These are phyloP conservation scores for Apolygus lucorum DNA, from an alignment of 1,140 invertebrate species.

Conservation along the genomic window DNA sequence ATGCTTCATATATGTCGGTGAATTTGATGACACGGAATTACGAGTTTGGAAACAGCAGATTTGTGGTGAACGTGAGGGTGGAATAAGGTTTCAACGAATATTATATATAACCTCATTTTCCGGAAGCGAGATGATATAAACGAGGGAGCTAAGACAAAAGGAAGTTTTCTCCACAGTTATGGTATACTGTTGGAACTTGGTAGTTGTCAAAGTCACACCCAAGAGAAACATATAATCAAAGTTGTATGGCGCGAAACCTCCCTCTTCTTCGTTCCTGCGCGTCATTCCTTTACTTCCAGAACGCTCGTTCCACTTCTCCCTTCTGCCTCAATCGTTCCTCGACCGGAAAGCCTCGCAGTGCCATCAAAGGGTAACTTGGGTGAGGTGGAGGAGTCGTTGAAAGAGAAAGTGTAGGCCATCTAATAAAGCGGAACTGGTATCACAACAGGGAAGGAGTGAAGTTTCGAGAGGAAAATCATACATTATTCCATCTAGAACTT, in stretches of 20 bases:
- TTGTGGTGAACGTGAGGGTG: too few relatives aligned
- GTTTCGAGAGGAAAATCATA: too few relatives aligned
- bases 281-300: too few relatives aligned
- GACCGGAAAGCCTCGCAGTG: too few relatives aligned
- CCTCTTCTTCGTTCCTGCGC: too few relatives aligned
- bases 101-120: not conserved
- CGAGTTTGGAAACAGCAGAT: too few relatives aligned
- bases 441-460: not conserved
- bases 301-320: not conserved
- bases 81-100: too few relatives aligned
- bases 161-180: not conserved
- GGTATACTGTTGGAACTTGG: not conserved
- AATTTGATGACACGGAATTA: too few relatives aligned
- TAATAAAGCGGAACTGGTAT: not conserved
- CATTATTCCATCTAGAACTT: too few relatives aligned
- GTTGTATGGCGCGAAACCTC: not conserved
- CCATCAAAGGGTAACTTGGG: not conserved
- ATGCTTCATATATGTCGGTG: too few relatives aligned
- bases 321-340: not conserved
- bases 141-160: not conserved
- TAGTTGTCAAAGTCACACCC: not conserved
- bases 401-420: not conserved
- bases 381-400: not conserved
- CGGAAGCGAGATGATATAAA: not conserved
- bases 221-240: not conserved